Evolutionary conservation across 2,888 invertebrate species (phyloP).

Genomic region (Drosophila atripex): DNA sequence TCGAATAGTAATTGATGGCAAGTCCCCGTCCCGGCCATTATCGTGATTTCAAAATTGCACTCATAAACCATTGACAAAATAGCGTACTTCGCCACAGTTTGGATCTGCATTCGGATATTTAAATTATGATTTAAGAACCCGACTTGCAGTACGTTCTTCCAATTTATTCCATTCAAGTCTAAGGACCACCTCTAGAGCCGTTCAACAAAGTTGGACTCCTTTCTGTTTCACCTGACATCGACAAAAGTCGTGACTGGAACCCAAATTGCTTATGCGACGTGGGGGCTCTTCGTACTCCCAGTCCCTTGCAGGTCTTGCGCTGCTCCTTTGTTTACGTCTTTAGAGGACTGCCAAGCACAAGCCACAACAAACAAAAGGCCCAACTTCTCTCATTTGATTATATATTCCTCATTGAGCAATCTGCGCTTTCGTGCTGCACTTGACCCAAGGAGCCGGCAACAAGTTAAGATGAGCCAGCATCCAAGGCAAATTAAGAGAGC

Average conservation of each 20-base stretch:
- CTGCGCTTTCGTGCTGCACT: conserved; percentile 68
- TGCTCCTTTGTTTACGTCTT: conserved; percentile 71
- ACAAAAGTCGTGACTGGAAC: conserved; percentile 66
- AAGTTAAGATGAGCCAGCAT: conserved; percentile 66
- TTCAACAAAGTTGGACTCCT: conserved; percentile 4
- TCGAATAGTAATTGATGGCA: conserved; percentile 14
- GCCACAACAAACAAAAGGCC: conserved; percentile 6
- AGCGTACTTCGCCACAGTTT: too few relatives aligned
- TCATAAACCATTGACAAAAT: too few relatives aligned
- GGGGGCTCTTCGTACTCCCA: conserved; percentile 25
- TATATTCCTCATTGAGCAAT: conserved; percentile 55
- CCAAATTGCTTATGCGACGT: conserved; percentile 69
- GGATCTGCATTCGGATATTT: too few relatives aligned
- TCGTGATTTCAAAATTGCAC: neutral
- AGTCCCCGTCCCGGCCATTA: neutral
- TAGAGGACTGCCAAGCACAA: conserved; percentile 26
- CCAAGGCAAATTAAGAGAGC: conserved; percentile 53
- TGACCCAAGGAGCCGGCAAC: conserved; percentile 62
- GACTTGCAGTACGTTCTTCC: neutral
- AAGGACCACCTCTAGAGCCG: neutral
- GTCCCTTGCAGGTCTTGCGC: conserved; percentile 25
- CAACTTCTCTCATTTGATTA: conserved; percentile 46
- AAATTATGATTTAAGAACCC: too few relatives aligned
- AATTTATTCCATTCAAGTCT: neutral
- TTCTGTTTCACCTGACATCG: conserved; percentile 12